Percentiles rank a stretch among this genome's conserved stretches.
These are phyloP conservation scores for Isurus oxyrinchus DNA, from an alignment of 2,113 vertebrate species.

Conservation along the genomic window DNA sequence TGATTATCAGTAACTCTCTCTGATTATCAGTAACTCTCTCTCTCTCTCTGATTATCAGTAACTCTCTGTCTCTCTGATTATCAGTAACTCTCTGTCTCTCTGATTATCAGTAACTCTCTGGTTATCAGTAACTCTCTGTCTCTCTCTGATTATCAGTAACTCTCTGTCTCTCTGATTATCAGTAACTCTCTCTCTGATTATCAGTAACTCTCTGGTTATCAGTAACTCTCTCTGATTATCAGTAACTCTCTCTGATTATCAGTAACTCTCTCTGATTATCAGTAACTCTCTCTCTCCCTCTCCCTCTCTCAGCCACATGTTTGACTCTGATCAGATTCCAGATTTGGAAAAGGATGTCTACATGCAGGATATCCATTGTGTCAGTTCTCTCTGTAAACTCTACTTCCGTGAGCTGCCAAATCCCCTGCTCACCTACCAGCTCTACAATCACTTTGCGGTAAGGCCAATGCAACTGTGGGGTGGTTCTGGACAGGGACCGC, in stretches of 20 bases:
- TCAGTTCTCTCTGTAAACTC: slow-evolving; percentile 87
- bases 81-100: too few species aligned
- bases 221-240: too few species aligned
- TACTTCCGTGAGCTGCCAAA: slow-evolving; percentile 93
- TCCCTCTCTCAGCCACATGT: slow-evolving; percentile 65
- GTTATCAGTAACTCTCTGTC: too few species aligned
- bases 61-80: too few species aligned
- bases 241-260: neutral
- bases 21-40: too few species aligned
- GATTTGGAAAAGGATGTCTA: slow-evolving; percentile 75
- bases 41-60: too few species aligned
- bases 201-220: too few species aligned
- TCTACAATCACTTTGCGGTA: slow-evolving; percentile 91
- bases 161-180: neutral
- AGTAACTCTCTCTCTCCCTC: neutral
- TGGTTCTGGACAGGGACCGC: neutral
- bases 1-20: too few species aligned
- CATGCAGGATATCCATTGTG: slow-evolving; percentile 90
- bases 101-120: too few species aligned
- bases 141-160: too few species aligned
- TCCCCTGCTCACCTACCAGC: slow-evolving; percentile 87
- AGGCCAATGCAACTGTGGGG: slow-evolving; percentile 45
- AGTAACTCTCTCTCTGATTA: neutral
- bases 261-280: neutral
- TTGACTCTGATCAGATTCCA: slow-evolving; percentile 66